Conservation (phyloP, 2,888 invertebrate species). For the Drosophila niveifrons region DNA sequence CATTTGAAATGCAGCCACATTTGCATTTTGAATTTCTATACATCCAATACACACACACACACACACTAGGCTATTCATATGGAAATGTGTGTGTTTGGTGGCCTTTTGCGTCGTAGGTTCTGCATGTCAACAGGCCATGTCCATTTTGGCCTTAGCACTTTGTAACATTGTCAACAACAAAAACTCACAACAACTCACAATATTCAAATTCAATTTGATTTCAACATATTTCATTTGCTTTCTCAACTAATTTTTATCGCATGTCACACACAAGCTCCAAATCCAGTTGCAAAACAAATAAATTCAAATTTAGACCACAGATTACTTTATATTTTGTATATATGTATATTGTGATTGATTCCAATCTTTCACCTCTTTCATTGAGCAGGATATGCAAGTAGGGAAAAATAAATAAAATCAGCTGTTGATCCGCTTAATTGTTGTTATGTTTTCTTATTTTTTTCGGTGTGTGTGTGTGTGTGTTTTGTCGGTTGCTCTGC, state of each 20-base stretch:
- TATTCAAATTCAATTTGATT: constrained; percentile 34
- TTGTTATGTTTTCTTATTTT: constrained; percentile 16
- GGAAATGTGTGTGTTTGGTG: constrained; percentile 52
- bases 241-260: constrained; percentile 38
- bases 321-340: constrained; percentile 17
- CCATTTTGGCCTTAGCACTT: constrained; percentile 56
- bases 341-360: background rate
- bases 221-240: constrained; percentile 47
- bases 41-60: constrained; percentile 23
- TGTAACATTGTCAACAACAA: constrained; percentile 47
- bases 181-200: constrained; percentile 15
- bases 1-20: constrained; percentile 72
- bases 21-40: constrained; percentile 50
- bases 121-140: constrained; percentile 58
- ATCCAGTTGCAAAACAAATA: constrained; percentile 4
- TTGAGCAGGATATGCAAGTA: background rate
- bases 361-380: background rate
- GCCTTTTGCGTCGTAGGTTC: constrained; percentile 40
- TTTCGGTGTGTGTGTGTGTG: no score
- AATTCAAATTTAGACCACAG: constrained; percentile 1
- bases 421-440: constrained; percentile 10
- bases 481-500: background rate
- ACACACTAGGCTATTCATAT: constrained; percentile 40
- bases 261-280: constrained; percentile 25
- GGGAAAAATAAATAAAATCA: constrained; percentile 7